A percentile compares a stretch with the other conserved stretches of the same genome.
phyloP scores from a whole-genome alignment of 2,888 invertebrate genomes.

The Patella pellucida region DNA sequence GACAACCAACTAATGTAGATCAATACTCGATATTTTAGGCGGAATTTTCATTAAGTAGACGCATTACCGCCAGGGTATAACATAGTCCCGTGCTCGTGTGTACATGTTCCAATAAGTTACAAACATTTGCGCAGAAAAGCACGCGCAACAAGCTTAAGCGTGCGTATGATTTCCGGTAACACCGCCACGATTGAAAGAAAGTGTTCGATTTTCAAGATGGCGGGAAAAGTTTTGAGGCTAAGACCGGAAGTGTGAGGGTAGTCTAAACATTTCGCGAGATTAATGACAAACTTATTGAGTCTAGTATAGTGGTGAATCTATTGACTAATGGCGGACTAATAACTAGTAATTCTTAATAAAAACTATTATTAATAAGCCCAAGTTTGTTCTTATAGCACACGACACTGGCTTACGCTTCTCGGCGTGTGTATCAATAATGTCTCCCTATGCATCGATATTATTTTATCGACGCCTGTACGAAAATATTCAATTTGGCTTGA shows the following conservation, averaged over 20 bases:
- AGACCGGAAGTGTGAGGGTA: constrained; percentile 17
- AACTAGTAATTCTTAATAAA: neutral
- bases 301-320: neutral
- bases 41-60: constrained; percentile 8
- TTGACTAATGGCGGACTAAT: neutral
- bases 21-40: neutral
- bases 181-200: constrained; percentile 2
- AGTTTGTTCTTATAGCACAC: too few species aligned
- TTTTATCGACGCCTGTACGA: too few species aligned
- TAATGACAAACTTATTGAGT: constrained; percentile 8
- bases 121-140: neutral
- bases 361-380: too few species aligned
- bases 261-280: constrained; percentile 20
- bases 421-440: too few species aligned
- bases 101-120: constrained; percentile 6
- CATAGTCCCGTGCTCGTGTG: neutral
- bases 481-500: too few species aligned
- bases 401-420: too few species aligned
- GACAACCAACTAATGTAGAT: neutral
- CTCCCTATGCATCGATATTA: too few species aligned
- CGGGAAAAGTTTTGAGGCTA: constrained; percentile 19
- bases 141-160: constrained; percentile 9
- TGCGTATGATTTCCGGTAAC: constrained; percentile 5
- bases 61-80: neutral
- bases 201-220: constrained; percentile 18